These are phyloP conservation scores for Pachyrhynchus sulphureomaculatus DNA, from an alignment of 1,140 invertebrate genomes.

Conservation along the genomic window DNA sequence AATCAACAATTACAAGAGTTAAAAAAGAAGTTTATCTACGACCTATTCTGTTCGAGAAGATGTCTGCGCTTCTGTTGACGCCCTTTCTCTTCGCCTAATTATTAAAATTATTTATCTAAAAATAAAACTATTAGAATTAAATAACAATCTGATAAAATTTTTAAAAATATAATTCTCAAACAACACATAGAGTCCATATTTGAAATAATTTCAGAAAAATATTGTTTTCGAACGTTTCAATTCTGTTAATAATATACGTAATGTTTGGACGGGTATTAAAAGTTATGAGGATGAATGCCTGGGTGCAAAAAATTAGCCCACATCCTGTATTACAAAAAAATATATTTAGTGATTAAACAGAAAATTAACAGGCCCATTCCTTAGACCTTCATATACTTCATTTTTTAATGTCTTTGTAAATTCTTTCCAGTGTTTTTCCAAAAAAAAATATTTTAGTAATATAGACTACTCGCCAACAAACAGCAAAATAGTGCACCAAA, in stretches of 20 bases:
- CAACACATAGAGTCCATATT: constrained; percentile 14
- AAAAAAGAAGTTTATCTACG: too few relatives aligned
- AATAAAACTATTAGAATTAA: constrained; percentile 41
- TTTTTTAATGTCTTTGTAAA: too few relatives aligned
- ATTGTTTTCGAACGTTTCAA: constrained; percentile 4
- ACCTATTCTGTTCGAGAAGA: too few relatives aligned
- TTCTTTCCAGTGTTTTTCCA: too few relatives aligned
- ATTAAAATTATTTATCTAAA: constrained; percentile 17
- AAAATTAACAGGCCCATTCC: too few relatives aligned
- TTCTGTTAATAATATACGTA: neutral
- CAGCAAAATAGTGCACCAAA: too few relatives aligned
- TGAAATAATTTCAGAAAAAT: constrained; percentile 21
- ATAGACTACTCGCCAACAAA: too few relatives aligned
- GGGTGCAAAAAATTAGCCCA: constrained; percentile 8
- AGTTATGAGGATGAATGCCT: constrained; percentile 10
- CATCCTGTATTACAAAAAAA: too few relatives aligned
- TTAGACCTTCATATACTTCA: too few relatives aligned
- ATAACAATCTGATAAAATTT: constrained; percentile 44
- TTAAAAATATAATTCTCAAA: constrained; percentile 33
- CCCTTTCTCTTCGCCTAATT: neutral
- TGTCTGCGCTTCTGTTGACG: neutral
- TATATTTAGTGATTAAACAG: too few relatives aligned
- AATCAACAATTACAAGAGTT: too few relatives aligned
- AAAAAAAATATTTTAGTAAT: too few relatives aligned
- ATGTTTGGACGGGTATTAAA: constrained; percentile 32